Base-by-base conservation (phyloP, 2,888 invertebrate genomes). In the Smittia aterrima region DNA sequence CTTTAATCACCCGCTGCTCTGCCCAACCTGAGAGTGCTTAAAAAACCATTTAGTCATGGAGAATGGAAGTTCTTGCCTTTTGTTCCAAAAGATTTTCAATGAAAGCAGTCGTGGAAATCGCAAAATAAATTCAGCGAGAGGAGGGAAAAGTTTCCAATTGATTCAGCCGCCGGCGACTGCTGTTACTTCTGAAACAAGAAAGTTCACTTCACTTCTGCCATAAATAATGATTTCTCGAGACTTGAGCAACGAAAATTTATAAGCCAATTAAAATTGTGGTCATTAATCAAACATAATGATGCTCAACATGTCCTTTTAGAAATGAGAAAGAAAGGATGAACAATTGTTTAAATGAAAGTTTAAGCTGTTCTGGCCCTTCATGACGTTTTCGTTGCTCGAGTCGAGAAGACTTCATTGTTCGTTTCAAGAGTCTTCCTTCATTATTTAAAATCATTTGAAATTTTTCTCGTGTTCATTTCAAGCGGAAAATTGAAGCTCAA, bases 271-370 rank as follows among this genome's bases (percentile, higher is more conserved):
- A 64, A 64, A 64, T 24, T 64, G 64, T 27, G 64, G 64, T 27
- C 64, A 64, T 64, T 64, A 64, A 64, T 64, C 64, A 64, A 64
- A 64, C 4, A 27, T 64, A 64, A 64, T 64, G 64, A 64, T 64
- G 64, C 64, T 64, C 58, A 58, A 58, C 58, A 58, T 58, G 58
- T 58, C 58, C 58, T 47, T 47, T 47, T 47, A 13, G 22, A 22
- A 58, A 58, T 47, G 47, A 47, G 47, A 47, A 47, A 7, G 38
- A 47, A 16, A 47, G 47, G 47, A 47, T 22, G 22, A 58, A 58
- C 20, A 58, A 58, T 22, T 22, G 47, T 47, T 47, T 47, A 11
- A 47, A n/a, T 47, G 47, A n/a, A 47, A 47, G n/a, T 47, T 47
- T 47, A 47, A 47, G 47, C 47, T 47, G 16, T 47, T 38, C 38